Evolutionary conservation across 2,888 invertebrate species (phyloP), one percentile per base, ranked within the genome.

Genomic region (Teinopalpus imperialis): DNA sequence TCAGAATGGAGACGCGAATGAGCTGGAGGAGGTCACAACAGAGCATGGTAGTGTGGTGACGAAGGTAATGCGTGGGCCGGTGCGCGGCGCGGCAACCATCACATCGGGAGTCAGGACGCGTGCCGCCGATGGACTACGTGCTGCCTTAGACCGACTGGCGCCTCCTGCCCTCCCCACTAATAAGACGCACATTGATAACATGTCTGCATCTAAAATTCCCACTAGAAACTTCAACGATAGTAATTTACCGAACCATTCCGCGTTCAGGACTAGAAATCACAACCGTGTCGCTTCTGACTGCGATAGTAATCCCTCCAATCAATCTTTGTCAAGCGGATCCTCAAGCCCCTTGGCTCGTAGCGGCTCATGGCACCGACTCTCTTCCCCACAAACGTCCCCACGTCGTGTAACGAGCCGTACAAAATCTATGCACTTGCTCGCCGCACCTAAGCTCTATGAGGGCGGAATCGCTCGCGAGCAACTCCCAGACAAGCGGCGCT

Each of bases 341-440:
- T 55, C 58, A 64, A 58, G 66, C 59, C 56, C 70, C 61, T 49
- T 71, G 74, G 59, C 94, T 56, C 94, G 94, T 70, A 94, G 94
- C 4, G 95, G 95, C 69, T 94, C 95, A 2, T 95, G 95, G 95
- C 93, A 94, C 67, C 94, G 94, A 63, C 87, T 95, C 49, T 73
- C 89, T 43, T 71, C 66, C 72, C 87, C 74, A 31, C 57, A 81
- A 35, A 57, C 74, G 3, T 81, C 90, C 2, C 86, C 91, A 6
- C 78, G 86, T 23, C 76, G 78, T 29, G 70, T 81, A 18, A 78
- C 83, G 13, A 66, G 82, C 14, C 81, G 94, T 62, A 92, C 94
- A 1, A 95, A 93, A 65, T 95, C 95, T 0, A 94, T 94, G 64
- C 94, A 95, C 62, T 90, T 93, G 27, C 82, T 95, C 55, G 91